Evolutionary conservation across 2,113 vertebrate species (phyloP).

Genomic region (Struthidea cinerea): DNA sequence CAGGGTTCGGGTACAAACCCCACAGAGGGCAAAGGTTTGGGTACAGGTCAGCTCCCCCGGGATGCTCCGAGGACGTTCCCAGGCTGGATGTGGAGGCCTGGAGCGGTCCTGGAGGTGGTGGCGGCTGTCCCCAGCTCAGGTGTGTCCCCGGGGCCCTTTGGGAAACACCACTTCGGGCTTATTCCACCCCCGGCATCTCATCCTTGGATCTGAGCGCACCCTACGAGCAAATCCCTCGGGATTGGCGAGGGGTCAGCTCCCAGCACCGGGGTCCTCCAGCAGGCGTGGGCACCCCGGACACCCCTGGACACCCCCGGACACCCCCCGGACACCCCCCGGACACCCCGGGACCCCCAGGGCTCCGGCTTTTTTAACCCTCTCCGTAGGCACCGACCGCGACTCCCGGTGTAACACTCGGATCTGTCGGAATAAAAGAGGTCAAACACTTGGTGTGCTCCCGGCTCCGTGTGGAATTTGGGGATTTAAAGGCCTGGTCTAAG

Average conservation of each 20-base stretch:
- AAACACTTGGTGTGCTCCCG: rapidly evolving
- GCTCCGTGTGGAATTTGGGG: rapidly evolving
- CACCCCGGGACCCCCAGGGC: not conserved
- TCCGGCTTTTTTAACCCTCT: constrained; percentile 54
- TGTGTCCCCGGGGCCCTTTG: rapidly evolving
- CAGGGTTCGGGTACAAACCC: too few species aligned
- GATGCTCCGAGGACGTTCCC: not conserved
- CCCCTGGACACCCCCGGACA: too few species aligned
- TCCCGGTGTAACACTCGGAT: constrained; percentile 27
- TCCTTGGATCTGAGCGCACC: not conserved
- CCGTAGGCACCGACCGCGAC: not conserved
- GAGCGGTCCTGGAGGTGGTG: not conserved
- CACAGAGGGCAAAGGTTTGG: not conserved
- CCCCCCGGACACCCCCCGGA: not conserved
- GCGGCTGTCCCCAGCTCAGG: not conserved
- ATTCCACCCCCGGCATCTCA: rapidly evolving
- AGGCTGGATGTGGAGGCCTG: rapidly evolving
- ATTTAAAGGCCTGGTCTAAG: rapidly evolving
- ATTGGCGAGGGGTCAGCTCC: rapidly evolving
- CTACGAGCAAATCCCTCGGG: not conserved
- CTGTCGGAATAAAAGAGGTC: constrained; percentile 65
- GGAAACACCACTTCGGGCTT: not conserved
- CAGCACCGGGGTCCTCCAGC: constrained; percentile 2
- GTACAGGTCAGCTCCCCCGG: rapidly evolving
- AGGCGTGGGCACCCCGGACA: not conserved